phyloP scores from a whole-genome alignment of 1,140 invertebrate species.

The Drosophila azteca region DNA sequence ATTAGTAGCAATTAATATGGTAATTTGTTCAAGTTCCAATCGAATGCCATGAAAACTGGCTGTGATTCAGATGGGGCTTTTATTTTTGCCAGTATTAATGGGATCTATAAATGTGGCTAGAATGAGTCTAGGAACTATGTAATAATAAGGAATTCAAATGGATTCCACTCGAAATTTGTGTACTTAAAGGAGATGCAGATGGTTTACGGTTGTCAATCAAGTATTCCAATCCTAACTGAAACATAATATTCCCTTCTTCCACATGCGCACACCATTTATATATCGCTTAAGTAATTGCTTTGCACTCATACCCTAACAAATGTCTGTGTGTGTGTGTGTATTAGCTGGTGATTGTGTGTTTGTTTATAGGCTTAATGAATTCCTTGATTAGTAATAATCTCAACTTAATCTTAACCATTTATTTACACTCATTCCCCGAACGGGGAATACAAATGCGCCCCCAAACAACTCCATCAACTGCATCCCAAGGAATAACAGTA shows the following conservation, averaged over 20 bases:
- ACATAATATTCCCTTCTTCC: too few species aligned
- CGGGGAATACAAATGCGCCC: conserved; percentile 69
- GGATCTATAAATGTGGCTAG: background rate
- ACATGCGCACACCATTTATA: too few species aligned
- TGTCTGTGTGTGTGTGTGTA: background rate
- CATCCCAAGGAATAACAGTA: conserved; percentile 13
- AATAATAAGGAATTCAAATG: too few species aligned
- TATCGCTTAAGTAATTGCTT: conserved; percentile 2
- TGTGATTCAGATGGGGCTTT: background rate
- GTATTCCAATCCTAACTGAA: too few species aligned
- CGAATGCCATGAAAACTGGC: conserved; percentile 25
- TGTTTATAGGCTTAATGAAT: conserved; percentile 54
- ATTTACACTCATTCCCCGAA: conserved; percentile 63
- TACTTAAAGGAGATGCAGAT: too few species aligned
- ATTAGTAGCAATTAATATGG: conserved; percentile 82
- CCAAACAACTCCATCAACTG: conserved; percentile 73
- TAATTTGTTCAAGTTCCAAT: conserved; percentile 76
- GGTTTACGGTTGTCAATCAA: too few species aligned
- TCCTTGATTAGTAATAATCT: conserved; percentile 75
- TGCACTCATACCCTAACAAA: background rate
- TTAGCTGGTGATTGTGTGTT: background rate
- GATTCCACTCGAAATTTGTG: too few species aligned
- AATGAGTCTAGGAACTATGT: background rate
- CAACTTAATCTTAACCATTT: conserved; percentile 71
- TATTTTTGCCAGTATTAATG: conserved; percentile 14